Conservation (phyloP, 2,797 vertebrate genomes). For the Chrysocyon brachyurus region DNA sequence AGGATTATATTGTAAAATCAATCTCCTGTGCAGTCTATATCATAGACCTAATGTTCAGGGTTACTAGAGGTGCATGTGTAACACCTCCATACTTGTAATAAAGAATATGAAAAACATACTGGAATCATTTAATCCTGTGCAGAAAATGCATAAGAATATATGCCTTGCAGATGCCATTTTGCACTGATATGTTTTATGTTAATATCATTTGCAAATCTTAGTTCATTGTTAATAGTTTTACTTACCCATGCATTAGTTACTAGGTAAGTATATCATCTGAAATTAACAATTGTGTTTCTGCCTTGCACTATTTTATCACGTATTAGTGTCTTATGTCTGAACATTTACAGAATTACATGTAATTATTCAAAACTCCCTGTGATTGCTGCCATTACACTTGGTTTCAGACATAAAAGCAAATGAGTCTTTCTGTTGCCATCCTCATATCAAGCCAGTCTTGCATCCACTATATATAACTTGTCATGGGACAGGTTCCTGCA, state of each 20-base stretch:
- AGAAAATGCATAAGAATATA: background rate
- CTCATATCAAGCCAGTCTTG: background rate
- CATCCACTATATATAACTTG: background rate
- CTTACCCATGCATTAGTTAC: background rate
- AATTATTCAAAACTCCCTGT: no score
- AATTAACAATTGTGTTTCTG: background rate
- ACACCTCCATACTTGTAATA: no score
- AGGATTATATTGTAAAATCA: background rate
- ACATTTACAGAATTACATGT: background rate
- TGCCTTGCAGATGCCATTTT: background rate
- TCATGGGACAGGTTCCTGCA: no score
- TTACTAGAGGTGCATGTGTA: background rate
- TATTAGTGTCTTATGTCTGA: background rate
- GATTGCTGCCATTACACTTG: background rate
- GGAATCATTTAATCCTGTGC: background rate
- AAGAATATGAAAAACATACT: no score
- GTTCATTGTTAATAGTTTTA: background rate
- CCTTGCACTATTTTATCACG: background rate
- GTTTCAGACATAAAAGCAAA: background rate
- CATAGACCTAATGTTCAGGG: background rate
- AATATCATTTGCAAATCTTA: background rate
- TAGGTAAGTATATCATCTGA: background rate
- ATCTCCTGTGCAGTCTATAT: background rate
- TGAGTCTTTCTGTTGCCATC: background rate
- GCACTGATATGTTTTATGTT: background rate